phyloP scores from a whole-genome alignment of 1,140 invertebrate genomes.

The Meloidogyne floridensis region DNA sequence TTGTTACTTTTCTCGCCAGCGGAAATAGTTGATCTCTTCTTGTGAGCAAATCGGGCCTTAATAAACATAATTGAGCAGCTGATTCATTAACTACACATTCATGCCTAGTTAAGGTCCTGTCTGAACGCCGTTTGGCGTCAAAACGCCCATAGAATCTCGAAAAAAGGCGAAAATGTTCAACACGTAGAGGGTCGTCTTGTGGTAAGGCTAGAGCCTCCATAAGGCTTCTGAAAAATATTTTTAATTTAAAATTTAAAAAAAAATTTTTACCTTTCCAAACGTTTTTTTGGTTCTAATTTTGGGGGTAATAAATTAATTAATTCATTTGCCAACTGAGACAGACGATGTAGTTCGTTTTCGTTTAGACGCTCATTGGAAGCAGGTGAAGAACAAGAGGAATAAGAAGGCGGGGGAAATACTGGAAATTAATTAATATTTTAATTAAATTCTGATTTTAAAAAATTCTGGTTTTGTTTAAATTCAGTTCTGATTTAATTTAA shows the following conservation, averaged over 20 bases:
- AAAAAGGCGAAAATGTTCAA: constrained; percentile 87
- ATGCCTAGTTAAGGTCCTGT: constrained; percentile 91
- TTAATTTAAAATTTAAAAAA: no score
- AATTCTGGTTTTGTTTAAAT: background rate
- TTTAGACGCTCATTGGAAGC: constrained; percentile 20
- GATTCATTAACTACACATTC: constrained; percentile 97
- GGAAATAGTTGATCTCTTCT: constrained; percentile 91
- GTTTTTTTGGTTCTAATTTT: constrained; percentile 45
- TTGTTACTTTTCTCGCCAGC: constrained; percentile 80
- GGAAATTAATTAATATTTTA: background rate
- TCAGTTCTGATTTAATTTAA: background rate
- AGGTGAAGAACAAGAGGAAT: constrained; percentile 1
- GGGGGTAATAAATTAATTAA: constrained; percentile 40
- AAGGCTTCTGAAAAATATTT: constrained; percentile 50
- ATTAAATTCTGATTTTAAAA: background rate
- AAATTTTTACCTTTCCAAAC: constrained; percentile 21
- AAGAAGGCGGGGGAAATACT: background rate
- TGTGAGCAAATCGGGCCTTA: constrained; percentile 84
- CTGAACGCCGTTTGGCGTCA: constrained; percentile 90
- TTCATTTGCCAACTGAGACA: constrained; percentile 36
- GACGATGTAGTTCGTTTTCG: constrained; percentile 34
- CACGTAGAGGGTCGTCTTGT: constrained; percentile 70
- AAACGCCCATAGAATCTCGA: constrained; percentile 91
- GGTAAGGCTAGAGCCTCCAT: constrained; percentile 83
- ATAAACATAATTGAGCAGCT: constrained; percentile 87